These are phyloP conservation scores for Sinocyclocheilus anophthalmus DNA, from an alignment of 2,113 vertebrate genomes.

Conservation along the genomic window DNA sequence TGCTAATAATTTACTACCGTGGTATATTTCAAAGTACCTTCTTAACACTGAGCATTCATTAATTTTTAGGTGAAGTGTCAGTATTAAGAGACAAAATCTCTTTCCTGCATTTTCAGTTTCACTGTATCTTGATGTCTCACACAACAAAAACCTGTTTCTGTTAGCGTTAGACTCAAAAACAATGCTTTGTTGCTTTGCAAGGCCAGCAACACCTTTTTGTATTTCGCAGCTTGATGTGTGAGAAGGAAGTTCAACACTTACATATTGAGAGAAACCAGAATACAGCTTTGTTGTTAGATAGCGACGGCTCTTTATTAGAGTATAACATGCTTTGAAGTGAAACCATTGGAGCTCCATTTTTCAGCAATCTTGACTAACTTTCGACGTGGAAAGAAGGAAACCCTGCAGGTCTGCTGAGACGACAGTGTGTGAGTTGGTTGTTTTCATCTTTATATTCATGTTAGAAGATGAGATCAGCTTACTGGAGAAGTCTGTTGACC, in stretches of 20 bases:
- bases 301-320: background rate
- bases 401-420: background rate
- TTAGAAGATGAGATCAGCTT: background rate
- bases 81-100: background rate
- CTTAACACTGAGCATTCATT: background rate
- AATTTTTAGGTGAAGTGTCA: background rate
- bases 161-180: background rate
- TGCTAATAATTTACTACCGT: background rate
- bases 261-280: background rate
- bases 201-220: background rate
- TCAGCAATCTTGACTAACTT: background rate
- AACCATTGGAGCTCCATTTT: background rate
- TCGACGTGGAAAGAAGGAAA: background rate
- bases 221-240: background rate
- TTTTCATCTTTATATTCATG: background rate
- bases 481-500: background rate
- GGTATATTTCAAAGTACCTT: background rate
- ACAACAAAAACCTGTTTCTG: background rate
- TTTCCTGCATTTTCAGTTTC: background rate
- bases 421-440: background rate
- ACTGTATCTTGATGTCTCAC: background rate
- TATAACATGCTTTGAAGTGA: background rate
- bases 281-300: background rate
- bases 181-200: background rate
- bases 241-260: background rate